phyloP scores from a whole-genome alignment of 2,888 invertebrate genomes.

The Rotaria macrura region DNA sequence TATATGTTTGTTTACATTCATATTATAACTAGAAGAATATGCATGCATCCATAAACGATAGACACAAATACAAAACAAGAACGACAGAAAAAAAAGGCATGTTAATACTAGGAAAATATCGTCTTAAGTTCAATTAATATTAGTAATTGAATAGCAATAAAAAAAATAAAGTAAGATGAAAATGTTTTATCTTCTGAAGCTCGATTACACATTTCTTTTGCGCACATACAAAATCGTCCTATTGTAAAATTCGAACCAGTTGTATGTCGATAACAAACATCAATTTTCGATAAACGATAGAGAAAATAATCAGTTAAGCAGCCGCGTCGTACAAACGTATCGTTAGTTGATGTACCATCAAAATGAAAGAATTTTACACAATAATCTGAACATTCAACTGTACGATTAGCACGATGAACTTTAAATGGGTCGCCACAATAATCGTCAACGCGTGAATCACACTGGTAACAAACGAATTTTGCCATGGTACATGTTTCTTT shows the following conservation, averaged over 20 bases:
- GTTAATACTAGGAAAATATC: slow-evolving; percentile 13
- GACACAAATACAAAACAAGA: background rate
- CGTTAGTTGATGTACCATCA: background rate
- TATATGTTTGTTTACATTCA: background rate
- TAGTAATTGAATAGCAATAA: background rate
- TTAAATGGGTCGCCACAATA: slow-evolving; percentile 12
- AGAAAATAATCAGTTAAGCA: slow-evolving; percentile 2
- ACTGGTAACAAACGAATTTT: slow-evolving; percentile 19
- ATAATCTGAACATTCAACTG: slow-evolving; percentile 11
- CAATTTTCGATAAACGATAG: background rate
- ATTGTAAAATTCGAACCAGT: background rate
- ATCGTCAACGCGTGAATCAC: slow-evolving; percentile 10
- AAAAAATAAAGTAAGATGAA: background rate
- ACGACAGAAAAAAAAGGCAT: background rate
- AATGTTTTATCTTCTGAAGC: background rate
- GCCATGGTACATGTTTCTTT: slow-evolving; percentile 22
- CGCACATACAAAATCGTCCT: slow-evolving; percentile 6
- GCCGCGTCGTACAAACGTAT: background rate
- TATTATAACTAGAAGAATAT: background rate
- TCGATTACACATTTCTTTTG: slow-evolving; percentile 20
- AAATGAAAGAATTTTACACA: slow-evolving; percentile 12
- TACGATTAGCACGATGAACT: background rate
- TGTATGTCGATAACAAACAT: slow-evolving; percentile 17
- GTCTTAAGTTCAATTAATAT: background rate
- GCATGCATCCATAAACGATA: background rate